A percentile compares a stretch with the other conserved stretches of the same genome.
These are phyloP conservation scores for Isurus oxyrinchus DNA, from an alignment of 2,113 vertebrate genomes.

Conservation along the genomic window DNA sequence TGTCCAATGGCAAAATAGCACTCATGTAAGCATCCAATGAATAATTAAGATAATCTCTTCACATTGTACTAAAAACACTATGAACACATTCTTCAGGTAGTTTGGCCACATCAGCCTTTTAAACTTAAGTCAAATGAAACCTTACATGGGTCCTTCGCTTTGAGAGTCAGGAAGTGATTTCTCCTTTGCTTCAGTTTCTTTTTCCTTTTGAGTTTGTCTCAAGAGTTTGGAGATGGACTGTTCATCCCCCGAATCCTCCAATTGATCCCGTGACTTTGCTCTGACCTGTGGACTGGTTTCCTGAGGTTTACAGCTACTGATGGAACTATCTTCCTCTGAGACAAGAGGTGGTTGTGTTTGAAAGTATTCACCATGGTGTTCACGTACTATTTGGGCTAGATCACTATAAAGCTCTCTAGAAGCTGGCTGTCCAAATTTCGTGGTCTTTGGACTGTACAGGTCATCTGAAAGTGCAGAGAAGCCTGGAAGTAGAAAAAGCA, in stretches of 20 bases:
- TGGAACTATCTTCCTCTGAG: constrained; percentile 79
- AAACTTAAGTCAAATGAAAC: background rate
- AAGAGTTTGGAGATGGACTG: constrained; percentile 57
- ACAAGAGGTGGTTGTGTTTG: constrained; percentile 71
- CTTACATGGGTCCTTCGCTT: background rate
- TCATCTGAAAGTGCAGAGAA: constrained; percentile 87
- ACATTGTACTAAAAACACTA: background rate
- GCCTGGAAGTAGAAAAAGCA: constrained; percentile 50
- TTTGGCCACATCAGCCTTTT: background rate
- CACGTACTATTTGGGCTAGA: background rate
- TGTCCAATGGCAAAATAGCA: background rate
- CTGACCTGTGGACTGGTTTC: constrained; percentile 62
- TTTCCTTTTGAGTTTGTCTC: constrained; percentile 68
- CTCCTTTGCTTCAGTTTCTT: constrained; percentile 69
- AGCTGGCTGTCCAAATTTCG: constrained; percentile 49
- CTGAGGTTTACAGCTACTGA: constrained; percentile 70
- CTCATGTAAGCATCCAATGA: background rate
- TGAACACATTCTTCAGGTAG: background rate
- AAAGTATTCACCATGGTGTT: constrained; percentile 45
- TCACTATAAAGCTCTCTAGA: constrained; percentile 43
- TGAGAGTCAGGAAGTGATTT: constrained; percentile 45
- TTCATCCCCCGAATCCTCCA: constrained; percentile 42
- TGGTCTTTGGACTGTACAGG: constrained; percentile 59
- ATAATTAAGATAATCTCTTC: background rate
- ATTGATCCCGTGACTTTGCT: constrained; percentile 49